These are phyloP conservation scores for Cryptophagus acutangulus DNA, from an alignment of 2,888 invertebrate genomes.

Conservation along the genomic window DNA sequence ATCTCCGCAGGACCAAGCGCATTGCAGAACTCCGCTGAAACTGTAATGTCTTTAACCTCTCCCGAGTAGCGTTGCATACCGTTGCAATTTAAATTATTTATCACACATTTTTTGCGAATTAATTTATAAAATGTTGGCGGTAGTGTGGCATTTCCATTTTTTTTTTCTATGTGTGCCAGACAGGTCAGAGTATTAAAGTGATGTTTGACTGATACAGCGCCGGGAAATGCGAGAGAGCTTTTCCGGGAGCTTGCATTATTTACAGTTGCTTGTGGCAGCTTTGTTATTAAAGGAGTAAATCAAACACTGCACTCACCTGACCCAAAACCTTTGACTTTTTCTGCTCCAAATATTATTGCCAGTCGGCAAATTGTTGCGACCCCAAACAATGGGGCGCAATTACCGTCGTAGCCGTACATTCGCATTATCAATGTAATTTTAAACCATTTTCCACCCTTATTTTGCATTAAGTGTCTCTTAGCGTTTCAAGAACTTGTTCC, in stretches of 20 bases:
- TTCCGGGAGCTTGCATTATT: slow-evolving; percentile 6
- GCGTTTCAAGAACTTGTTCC: slow-evolving; percentile 18
- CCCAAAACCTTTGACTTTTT: too few relatives aligned
- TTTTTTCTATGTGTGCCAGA: slow-evolving; percentile 4
- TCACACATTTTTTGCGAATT: not conserved
- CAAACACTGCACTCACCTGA: slow-evolving; percentile 1
- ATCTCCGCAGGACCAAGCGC: slow-evolving; percentile 30
- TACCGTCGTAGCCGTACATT: not conserved
- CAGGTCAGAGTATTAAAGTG: slow-evolving; percentile 5
- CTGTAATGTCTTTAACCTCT: too few relatives aligned
- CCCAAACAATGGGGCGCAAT: not conserved
- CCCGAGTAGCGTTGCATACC: too few relatives aligned
- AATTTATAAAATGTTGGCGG: not conserved
- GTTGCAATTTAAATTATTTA: too few relatives aligned
- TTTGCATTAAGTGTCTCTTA: slow-evolving; percentile 17
- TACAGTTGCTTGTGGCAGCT: slow-evolving; percentile 2
- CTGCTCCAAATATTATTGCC: too few relatives aligned
- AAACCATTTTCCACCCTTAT: slow-evolving; percentile 19
- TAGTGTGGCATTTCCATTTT: not conserved
- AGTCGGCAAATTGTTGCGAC: not conserved
- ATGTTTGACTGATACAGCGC: slow-evolving; percentile 5
- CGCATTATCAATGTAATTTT: slow-evolving; percentile 24
- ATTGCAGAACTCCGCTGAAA: slow-evolving; percentile 26
- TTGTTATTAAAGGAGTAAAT: slow-evolving; percentile 4
- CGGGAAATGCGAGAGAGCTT: not conserved